A percentile compares a stretch with the other conserved stretches of the same genome.
These are phyloP conservation scores for Girardinus metallicus DNA, from an alignment of 2,797 vertebrate species.

Conservation along the genomic window DNA sequence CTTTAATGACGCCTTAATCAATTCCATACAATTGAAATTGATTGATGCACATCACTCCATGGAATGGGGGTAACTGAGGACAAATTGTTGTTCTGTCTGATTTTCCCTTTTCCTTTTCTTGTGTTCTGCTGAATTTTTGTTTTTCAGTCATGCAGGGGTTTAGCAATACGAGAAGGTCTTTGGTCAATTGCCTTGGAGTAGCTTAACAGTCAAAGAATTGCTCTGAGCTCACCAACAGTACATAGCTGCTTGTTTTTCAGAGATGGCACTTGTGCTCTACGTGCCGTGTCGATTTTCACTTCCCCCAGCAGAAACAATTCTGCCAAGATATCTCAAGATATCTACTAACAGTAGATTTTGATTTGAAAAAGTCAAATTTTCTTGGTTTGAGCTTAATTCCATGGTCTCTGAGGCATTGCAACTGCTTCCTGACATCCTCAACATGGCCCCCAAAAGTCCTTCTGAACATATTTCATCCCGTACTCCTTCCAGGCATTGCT, in stretches of 20 bases:
- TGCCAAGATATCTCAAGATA: background rate
- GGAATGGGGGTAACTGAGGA: background rate
- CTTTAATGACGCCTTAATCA: too few species aligned
- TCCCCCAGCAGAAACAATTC: background rate
- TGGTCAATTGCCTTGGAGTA: background rate
- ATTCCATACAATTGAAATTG: background rate
- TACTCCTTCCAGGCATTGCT: background rate
- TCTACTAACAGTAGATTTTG: background rate
- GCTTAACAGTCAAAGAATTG: background rate
- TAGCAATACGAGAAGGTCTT: background rate
- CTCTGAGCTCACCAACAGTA: background rate
- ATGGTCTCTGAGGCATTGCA: background rate
- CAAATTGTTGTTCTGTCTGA: background rate
- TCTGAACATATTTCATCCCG: background rate
- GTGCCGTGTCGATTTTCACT: background rate
- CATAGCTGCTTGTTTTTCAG: background rate
- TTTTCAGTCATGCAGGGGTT: background rate
- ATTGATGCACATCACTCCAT: background rate
- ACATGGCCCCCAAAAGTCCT: background rate
- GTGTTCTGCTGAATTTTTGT: background rate
- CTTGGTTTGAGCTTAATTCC: background rate
- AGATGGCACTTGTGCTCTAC: background rate
- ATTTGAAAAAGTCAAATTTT: background rate
- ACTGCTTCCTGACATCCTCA: background rate
- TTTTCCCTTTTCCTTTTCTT: background rate